A percentile compares a stretch with the other conserved stretches of the same genome.
These are phyloP conservation scores for Dryoscopus gambensis DNA, from an alignment of 2,113 vertebrate genomes.

Conservation along the genomic window DNA sequence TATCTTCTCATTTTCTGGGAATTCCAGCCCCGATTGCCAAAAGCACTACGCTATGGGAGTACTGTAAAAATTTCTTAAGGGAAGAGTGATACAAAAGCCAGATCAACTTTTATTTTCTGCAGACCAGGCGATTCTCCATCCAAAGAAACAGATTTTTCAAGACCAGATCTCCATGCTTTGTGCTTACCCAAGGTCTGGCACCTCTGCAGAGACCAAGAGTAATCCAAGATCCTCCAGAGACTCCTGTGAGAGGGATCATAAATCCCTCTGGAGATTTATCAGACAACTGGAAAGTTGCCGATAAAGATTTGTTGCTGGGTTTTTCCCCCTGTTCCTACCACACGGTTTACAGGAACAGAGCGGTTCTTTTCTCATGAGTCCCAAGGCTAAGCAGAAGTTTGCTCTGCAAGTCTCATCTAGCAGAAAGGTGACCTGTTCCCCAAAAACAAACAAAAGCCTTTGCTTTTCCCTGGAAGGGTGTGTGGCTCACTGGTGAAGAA, in stretches of 20 bases:
- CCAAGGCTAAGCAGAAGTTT: background rate
- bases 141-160: background rate
- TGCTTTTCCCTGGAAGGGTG: background rate
- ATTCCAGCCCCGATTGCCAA: background rate
- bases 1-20: background rate
- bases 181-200: background rate
- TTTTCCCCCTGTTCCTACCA: background rate
- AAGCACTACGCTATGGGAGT: background rate
- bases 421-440: background rate
- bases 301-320: background rate
- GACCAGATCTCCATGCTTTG: background rate
- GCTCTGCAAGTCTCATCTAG: background rate
- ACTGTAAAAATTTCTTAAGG: background rate
- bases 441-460: background rate
- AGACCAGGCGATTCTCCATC: background rate
- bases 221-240: background rate
- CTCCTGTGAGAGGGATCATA: background rate
- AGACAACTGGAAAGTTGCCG: background rate
- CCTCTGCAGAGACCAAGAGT: background rate
- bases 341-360: background rate
- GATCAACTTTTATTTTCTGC: background rate
- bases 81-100: background rate
- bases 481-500: background rate
- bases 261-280: background rate
- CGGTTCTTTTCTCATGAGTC: background rate